Evolutionary conservation across 2,797 vertebrate genomes (phyloP).

Genomic region (Tapirus indicus): DNA sequence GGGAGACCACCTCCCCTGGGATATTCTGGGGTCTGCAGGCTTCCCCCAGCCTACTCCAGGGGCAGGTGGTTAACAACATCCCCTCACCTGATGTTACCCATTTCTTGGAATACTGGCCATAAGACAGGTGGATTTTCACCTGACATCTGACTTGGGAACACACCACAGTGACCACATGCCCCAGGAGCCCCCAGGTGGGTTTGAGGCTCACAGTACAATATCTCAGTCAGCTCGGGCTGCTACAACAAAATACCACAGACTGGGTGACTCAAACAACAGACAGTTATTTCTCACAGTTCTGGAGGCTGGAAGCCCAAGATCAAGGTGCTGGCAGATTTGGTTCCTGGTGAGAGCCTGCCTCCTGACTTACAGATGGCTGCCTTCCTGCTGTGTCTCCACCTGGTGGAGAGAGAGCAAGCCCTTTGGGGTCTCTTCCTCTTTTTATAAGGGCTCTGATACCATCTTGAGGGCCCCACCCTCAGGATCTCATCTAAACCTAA

Average conservation of each 20-base stretch:
- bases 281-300: neutral
- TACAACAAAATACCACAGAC: neutral
- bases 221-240: neutral
- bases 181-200: neutral
- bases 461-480: neutral
- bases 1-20: neutral
- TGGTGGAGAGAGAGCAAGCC: neutral
- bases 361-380: neutral
- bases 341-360: neutral
- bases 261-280: neutral
- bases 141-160: neutral
- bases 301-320: neutral
- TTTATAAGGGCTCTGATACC: neutral
- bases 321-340: neutral
- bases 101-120: neutral
- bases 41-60: neutral
- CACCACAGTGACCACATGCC: accelerated
- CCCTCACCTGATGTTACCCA: neutral
- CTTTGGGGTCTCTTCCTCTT: neutral
- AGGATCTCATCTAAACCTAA: neutral
- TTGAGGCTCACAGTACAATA: neutral
- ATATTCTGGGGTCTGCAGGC: neutral
- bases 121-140: neutral
- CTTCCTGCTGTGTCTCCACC: neutral
- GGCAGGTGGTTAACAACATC: accelerated